A percentile compares a stretch with the other conserved stretches of the same genome.
These are phyloP conservation scores for Eospalax fontanierii DNA, from an alignment of 2,797 vertebrate species.

Conservation along the genomic window DNA sequence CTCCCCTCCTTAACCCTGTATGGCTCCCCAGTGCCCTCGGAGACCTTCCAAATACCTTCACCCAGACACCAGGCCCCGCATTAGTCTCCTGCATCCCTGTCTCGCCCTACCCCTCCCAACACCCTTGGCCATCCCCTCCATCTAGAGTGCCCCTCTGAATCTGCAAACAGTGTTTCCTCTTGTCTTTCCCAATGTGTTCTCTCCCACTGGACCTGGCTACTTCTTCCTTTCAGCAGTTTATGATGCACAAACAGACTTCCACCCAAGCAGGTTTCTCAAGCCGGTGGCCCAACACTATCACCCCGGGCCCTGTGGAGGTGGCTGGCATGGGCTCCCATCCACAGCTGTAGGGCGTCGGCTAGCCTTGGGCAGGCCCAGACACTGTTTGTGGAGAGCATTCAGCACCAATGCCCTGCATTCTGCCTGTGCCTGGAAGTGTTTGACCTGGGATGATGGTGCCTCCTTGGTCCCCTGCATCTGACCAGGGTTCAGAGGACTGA, in stretches of 20 bases:
- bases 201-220: not conserved
- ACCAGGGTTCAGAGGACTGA: too few species aligned
- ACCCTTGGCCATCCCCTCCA: not conserved
- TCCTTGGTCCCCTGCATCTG: not conserved
- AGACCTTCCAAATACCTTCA: not conserved
- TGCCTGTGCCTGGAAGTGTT: not conserved
- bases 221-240: not conserved
- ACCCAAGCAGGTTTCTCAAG: not conserved
- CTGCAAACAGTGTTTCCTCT: not conserved
- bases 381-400: not conserved
- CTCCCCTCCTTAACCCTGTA: not conserved
- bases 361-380: not conserved
- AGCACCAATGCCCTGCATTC: rapidly evolving
- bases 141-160: not conserved
- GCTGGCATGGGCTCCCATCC: not conserved
- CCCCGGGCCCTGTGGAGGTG: too few species aligned
- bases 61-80: not conserved
- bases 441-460: not conserved
- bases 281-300: rapidly evolving
- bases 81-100: not conserved
- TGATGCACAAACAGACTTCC: not conserved
- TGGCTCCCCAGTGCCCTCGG: not conserved
- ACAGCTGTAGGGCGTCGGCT: not conserved
- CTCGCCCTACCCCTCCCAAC: not conserved
- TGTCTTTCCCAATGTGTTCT: not conserved